Base-by-base conservation (phyloP, 2,888 invertebrate species). In the Scaptomyza parva region DNA sequence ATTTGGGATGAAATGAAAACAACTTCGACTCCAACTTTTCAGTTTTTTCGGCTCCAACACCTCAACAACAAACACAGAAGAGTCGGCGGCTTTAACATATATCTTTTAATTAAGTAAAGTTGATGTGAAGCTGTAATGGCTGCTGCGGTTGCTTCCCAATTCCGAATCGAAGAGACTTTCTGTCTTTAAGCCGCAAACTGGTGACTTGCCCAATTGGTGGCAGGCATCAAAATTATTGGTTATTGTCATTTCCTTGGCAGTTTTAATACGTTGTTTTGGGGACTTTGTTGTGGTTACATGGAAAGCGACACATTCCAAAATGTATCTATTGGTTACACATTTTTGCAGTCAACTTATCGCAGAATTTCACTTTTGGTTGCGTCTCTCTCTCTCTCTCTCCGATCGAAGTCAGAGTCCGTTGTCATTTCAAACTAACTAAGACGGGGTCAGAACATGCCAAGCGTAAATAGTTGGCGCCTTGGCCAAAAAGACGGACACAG, bases 21-120 rank as follows among this genome's bases (percentile, higher is more conserved):
- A 66, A 9, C 47, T n/a, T n/a, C n/a, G n/a, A 28, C 44, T 30
- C 33, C 63, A 63, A 60, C 40, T 37, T 45, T 37, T 45, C 48
- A 41, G 50, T 58, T 58, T 54, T 58, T 58, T 54, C 52, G 53
- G 52, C 61, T 63, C 35, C 28, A 59, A 58, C 50, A 44, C 71
- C 57, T 60, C 59, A 33, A 22, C 28, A 9, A 26, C 26, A 7
- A 7, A 33, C 33, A 11, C 18, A 44, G 44, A 8, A 14, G 22
- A 45, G 41, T 37, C 71, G 37, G n/a, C n/a, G 60, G 64, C 52
- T 71, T 68, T 64, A 72, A 43, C 66, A 77, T 67, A 62, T 67
- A 62, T 52, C 67, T 70, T 76, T 80, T 71, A 85, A 82, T 82
- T 82, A 62, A 82, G 55, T 78, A 45, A 66, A 57, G 48, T 65